phyloP scores from a whole-genome alignment of 1,140 invertebrate species.

The Drosophila sp. region DNA sequence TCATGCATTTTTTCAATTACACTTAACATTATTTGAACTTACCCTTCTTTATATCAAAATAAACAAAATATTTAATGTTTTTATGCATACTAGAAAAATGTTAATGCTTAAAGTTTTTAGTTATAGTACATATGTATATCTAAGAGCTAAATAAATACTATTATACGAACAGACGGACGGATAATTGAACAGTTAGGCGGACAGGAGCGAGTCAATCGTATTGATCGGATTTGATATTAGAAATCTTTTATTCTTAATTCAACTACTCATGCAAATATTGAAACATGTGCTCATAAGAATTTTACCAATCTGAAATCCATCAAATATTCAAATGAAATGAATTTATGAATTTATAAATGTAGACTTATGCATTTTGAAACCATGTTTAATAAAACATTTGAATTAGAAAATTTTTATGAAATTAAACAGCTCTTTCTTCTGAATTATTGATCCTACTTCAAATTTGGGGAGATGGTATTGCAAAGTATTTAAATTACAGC shows the following conservation, averaged over 20 bases:
- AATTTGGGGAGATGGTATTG: neutral
- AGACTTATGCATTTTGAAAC: constrained; percentile 72
- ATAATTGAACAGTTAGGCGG: neutral
- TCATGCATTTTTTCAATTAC: constrained; percentile 7
- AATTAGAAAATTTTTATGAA: constrained; percentile 75
- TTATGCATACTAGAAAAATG: constrained; percentile 64
- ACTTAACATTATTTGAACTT: constrained; percentile 4
- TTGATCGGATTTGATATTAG: constrained; percentile 66
- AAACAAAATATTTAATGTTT: constrained; percentile 31
- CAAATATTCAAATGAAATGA: constrained; percentile 70
- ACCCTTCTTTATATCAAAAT: constrained; percentile 7
- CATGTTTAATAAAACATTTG: constrained; percentile 73
- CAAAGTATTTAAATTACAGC: neutral
- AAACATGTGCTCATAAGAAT: constrained; percentile 70
- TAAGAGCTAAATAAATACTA: constrained; percentile 14
- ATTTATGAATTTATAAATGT: constrained; percentile 75
- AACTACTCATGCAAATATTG: constrained; percentile 46
- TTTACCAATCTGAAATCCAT: constrained; percentile 75
- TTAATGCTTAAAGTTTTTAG: constrained; percentile 66
- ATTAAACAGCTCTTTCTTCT: constrained; percentile 10
- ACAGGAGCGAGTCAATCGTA: constrained; percentile 33
- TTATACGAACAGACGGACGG: neutral
- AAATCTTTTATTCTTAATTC: constrained; percentile 66
- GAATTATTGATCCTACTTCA: no score
- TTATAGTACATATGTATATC: constrained; percentile 52